Base-by-base conservation (phyloP, 2,888 invertebrate species). In the Chaetogeoica ovagalla region DNA sequence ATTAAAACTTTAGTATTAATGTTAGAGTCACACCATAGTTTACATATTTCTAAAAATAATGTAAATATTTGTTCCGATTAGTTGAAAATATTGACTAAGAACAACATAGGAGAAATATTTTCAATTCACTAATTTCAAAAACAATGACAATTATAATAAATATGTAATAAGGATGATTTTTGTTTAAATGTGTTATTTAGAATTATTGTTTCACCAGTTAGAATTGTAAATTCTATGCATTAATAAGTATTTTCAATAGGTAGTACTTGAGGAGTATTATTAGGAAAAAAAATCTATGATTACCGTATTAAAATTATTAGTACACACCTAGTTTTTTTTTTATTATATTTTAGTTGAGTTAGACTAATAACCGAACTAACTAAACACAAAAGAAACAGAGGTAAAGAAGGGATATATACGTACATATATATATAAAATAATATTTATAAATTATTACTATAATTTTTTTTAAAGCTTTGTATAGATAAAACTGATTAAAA, bases 191-290 rank as follows among this genome's bases (percentile, higher is more conserved):
- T 71, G 39, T 71, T 57, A 79, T 71, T n/a, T 55, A 79, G 17
- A 70, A 63, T 79, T 30, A 30, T 30, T 62, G 11, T 77, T 70
- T 69, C 21, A 71, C 11, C 39, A 23, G 55, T 79, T 71, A 71
- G 39, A 70, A 59, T 30, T 76, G 23, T n/a, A 76, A 68, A 59
- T 76, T 59, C 66, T 76, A 59, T 21, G n/a, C 19, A 57, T 37
- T 65, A 21, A 19, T 15, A n/a, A n/a, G n/a, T 68, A n/a, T 62
- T 79, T 79, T 63, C 43, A 43, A 39, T 57, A 71, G 63, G 39
- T 70, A 63, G 79, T 79, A 79, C 79, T 79, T 79, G 79, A 79
- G 79, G 79, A 79, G 63, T 71, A 70, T 71, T 79, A 79, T 71
- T 79, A 79, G 70, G 63, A 79, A 71, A 30, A 71, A 30, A 79